A percentile compares a stretch with the other conserved stretches of the same genome.
These are phyloP conservation scores for Bufotes viridis DNA, from an alignment of 2,797 vertebrate genomes.

Conservation along the genomic window DNA sequence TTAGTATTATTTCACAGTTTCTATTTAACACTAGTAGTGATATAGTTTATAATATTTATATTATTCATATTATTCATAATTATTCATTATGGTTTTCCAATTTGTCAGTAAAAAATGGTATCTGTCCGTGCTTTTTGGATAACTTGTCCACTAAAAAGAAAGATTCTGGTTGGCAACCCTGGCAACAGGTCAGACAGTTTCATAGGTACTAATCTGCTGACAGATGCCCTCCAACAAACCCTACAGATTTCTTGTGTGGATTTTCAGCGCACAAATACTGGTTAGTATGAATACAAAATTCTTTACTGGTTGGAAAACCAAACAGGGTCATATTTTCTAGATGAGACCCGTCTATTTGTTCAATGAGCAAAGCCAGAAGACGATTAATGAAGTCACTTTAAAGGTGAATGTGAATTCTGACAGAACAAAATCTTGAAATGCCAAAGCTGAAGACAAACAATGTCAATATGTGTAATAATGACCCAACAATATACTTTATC, in stretches of 20 bases:
- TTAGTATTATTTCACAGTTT: no score
- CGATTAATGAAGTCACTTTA: slow-evolving; percentile 61
- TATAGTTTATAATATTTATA: no score
- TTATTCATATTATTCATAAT: no score
- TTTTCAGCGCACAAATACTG: slow-evolving; percentile 3
- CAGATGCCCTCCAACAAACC: not conserved
- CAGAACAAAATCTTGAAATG: slow-evolving; percentile 59
- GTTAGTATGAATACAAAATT: slow-evolving; percentile 1
- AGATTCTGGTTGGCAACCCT: no score
- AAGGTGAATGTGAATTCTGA: slow-evolving; percentile 60
- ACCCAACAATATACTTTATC: slow-evolving; percentile 47
- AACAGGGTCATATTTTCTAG: slow-evolving; percentile 37
- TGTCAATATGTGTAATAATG: slow-evolving; percentile 59
- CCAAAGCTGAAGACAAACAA: slow-evolving; percentile 57
- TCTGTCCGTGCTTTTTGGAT: no score
- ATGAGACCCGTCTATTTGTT: slow-evolving; percentile 50
- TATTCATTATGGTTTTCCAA: no score
- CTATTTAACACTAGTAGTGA: no score
- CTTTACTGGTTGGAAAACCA: slow-evolving; percentile 23
- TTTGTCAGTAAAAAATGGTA: no score
- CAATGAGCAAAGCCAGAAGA: slow-evolving; percentile 42
- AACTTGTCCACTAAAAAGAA: no score
- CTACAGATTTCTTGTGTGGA: not conserved
- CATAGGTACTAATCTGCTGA: no score
- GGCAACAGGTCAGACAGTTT: no score